Conservation (phyloP, 2,797 vertebrate genomes). For the Pygocentrus nattereri region DNA sequence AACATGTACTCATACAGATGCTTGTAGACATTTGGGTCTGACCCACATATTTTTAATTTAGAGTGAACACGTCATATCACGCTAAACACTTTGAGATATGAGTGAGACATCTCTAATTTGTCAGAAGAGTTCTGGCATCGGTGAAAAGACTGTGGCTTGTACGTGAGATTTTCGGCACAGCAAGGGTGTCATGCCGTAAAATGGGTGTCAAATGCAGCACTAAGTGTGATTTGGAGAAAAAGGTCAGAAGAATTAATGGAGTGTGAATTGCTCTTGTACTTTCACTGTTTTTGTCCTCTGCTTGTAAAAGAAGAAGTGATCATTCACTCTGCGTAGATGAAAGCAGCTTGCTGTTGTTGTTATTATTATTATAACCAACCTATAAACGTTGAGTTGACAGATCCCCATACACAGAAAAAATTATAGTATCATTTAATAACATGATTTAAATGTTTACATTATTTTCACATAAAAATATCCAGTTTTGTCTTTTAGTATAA, state of each 20-base stretch:
- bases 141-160: neutral
- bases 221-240: slow-evolving; percentile 11
- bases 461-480: neutral
- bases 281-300: neutral
- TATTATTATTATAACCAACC: no score
- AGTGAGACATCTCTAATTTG: neutral
- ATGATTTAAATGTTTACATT: neutral
- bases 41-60: neutral
- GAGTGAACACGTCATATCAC: neutral
- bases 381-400: neutral
- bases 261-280: slow-evolving; percentile 7
- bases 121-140: neutral
- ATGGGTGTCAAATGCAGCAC: slow-evolving; percentile 18
- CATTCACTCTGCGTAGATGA: neutral
- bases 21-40: neutral
- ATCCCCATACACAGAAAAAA: no score
- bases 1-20: neutral
- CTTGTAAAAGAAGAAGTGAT: neutral
- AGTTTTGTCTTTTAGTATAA: neutral
- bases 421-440: no score
- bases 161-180: slow-evolving; percentile 4
- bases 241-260: slow-evolving; percentile 16
- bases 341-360: slow-evolving; percentile 2
- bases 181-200: neutral
- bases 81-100: neutral